Evolutionary conservation across 53 echinoderm and acorn worm genomes (phyloP), one percentile per base, ranked within the genome.

Genomic region (Holothuria scabra): DNA sequence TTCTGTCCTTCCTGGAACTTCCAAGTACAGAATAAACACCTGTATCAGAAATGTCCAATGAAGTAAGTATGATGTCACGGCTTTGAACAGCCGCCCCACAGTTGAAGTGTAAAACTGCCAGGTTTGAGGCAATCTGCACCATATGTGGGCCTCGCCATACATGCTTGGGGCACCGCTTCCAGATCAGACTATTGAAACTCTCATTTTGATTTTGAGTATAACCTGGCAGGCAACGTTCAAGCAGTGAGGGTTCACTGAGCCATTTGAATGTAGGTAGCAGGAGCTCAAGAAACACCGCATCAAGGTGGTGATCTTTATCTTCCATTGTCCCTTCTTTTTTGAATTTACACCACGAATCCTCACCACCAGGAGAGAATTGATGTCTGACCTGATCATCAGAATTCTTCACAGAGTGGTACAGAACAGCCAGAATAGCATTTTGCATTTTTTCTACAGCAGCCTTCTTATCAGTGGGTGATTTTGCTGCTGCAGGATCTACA

Each of bases 171-270:
- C 74, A 60, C 44, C 84, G 10, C 35, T 34, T 64, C 84, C 84
- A 88, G 55, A 84, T 38, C 1, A 78, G 56, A 55, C 76, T 22
- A 24, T 88, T 61, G 19, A 88, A 88, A 65, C 78, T 84, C 63
- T 88, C 68, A 67, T 84, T 88, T 63, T 84, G 88, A 61, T 88
- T 88, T 16, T 88, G 88, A n/a, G 85, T 70, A 66, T 79, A 80
- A 1, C 90, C 90, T 60, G 70, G 18, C 14, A 85, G 0, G 65
- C 90, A 90, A 8, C 81, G 32, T 48, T 80, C 72, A 0, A 81
- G 33, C 38, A 89, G 81, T 41, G 67, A 23, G 1, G 31, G 34
- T 12, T 71, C 59, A 69, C 79, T 59, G 11, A 85, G 85, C 67
- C 85, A 68, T 35, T 58, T 9, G 32, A 82, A 85, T 56, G 65